Evolutionary conservation across 2,797 vertebrate species (phyloP), one percentile per base, ranked within the genome.

Genomic region (Microhierax caerulescens): DNA sequence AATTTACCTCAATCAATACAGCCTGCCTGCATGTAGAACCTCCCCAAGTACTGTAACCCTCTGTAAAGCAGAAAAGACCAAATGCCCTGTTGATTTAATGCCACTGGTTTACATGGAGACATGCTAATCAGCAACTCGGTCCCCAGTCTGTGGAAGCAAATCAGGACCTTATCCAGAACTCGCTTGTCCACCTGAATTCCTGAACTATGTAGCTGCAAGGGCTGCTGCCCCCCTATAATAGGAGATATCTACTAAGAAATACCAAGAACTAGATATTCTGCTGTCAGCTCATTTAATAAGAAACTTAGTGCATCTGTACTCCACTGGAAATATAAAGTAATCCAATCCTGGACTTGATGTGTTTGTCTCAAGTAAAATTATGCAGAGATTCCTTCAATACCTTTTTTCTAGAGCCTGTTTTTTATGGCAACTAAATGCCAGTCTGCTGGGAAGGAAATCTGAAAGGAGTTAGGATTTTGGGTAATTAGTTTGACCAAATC

Each of bases 1-100:
- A 73, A 19, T 97, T 95, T 95, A 86, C 92, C 89, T 96, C 94
- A 74, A 11, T 78, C 79, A 64, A 7, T 54, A 83, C 1, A 60
- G 73, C 80, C 68, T 97, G 87, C 88, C 72, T 59, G 96, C 93
- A 80, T 36, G 83, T 70, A 94, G 79, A 61, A 32, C 45, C 43
- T 28, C 56, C 28, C 37, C 56, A 92, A 80, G 60, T 22, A 70
- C 65, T 59, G 70, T 30, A 82, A 15, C 27, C 13, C 39, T 60
- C 85, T 64, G 39, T 16, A 48, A 36, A 95, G 65, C 27, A 95
- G 54, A 65, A 94, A 48, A 30, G 51, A 61, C 32, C 72, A 85
- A 78, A 69, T 61, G 53, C n/a, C 68, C 61, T 76, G 51, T 9
- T 67, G 39, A n/a, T 65, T 43, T 63, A 91, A 84, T 57, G 78